Evolutionary conservation across 2,113 vertebrate species (phyloP).

Genomic region (Sinocyclocheilus grahami): DNA sequence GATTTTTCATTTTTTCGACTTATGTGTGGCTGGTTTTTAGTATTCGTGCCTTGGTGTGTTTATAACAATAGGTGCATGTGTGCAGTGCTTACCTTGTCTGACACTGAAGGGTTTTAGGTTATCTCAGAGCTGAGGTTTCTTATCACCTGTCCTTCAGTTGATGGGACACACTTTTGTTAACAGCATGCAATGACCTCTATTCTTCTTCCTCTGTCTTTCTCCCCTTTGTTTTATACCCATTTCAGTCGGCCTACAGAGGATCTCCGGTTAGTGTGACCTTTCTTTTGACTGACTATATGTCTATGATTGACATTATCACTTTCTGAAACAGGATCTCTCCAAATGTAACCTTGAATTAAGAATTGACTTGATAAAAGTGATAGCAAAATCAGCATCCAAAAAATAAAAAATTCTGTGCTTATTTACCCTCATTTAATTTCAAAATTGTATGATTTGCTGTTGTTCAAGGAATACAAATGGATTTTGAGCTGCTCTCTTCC

Average conservation of each 20-base stretch:
- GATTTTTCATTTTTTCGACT: neutral
- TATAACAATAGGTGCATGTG: slow-evolving; percentile 4
- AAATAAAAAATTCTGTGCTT: neutral
- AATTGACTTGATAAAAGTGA: neutral
- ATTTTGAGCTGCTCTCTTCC: too few species aligned
- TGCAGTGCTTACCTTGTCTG: neutral
- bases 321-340: slow-evolving; percentile 22
- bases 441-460: too few species aligned
- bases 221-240: slow-evolving; percentile 64
- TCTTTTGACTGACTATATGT: neutral
- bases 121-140: slow-evolving; percentile 4
- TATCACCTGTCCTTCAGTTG: slow-evolving; percentile 26
- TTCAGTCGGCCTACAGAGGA: slow-evolving; percentile 93
- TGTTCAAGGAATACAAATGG: too few species aligned
- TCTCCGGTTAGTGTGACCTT: slow-evolving; percentile 94
- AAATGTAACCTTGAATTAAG: neutral
- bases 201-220: slow-evolving; percentile 55
- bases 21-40: slow-evolving; percentile 8
- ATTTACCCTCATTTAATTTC: too few species aligned
- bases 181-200: slow-evolving; percentile 49
- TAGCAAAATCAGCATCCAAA: neutral
- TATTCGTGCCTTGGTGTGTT: neutral
- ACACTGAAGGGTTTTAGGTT: neutral
- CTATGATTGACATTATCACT: slow-evolving; percentile 33
- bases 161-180: slow-evolving; percentile 26